phyloP scores from a whole-genome alignment of 2,888 invertebrate genomes.

The Villa cingulata region DNA sequence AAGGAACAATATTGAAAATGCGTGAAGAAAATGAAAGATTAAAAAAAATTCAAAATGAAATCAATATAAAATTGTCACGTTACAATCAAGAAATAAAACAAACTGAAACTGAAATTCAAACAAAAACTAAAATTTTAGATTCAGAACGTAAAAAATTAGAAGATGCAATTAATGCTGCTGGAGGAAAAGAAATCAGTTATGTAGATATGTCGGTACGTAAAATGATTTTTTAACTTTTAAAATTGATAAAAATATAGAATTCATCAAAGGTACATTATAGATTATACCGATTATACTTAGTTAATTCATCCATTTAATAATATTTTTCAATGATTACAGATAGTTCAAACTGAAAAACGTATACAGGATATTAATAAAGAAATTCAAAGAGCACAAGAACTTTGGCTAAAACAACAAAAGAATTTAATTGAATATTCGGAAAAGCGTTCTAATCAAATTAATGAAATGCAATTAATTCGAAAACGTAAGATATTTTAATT shows the following conservation, averaged over 20 bases:
- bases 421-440: constrained; percentile 54
- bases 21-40: constrained; percentile 21
- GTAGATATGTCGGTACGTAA: constrained; percentile 16
- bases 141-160: constrained; percentile 41
- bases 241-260: too few species aligned
- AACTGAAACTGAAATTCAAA: constrained; percentile 34
- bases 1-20: constrained; percentile 20
- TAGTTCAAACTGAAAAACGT: constrained; percentile 49
- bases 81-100: constrained; percentile 37
- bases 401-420: constrained; percentile 65
- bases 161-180: constrained; percentile 36
- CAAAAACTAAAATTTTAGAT: constrained; percentile 40
- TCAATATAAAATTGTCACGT: constrained; percentile 36
- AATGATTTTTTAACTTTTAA: neutral
- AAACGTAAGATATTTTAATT: too few species aligned
- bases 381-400: constrained; percentile 46
- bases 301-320: too few species aligned
- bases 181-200: constrained; percentile 29
- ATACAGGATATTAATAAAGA: constrained; percentile 47
- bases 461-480: constrained; percentile 53
- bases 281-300: too few species aligned
- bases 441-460: constrained; percentile 51
- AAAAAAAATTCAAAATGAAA: constrained; percentile 25
- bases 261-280: too few species aligned
- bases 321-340: constrained; percentile 25